Evolutionary conservation across 1,140 invertebrate species (phyloP), one percentile per base, ranked within the genome.

Genomic region (Leptonema lineaticorne): DNA sequence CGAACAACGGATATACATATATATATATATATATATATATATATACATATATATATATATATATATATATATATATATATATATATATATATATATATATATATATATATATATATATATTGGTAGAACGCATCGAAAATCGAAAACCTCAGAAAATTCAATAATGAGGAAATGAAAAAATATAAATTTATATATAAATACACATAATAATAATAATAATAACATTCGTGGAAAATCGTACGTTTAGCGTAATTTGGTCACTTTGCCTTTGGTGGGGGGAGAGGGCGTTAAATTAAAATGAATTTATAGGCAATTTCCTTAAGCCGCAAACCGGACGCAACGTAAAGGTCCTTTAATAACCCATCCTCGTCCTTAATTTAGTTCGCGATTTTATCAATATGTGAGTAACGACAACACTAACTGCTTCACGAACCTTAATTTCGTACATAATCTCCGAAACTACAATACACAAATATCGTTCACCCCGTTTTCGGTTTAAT

Each of bases 231-330:
- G 11, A 11, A 14, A 16, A 14, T 9, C 37, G 37, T 11, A 11
- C 30, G 30, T 11, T n/a, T n/a, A 11, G 30, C 5, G 30, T 14
- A 41, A 41, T 14, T 16, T 14, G 46, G 46, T 48, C 46, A 20
- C 24, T 53, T 53, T 26, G 8, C 22, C 22, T 7, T 8, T 27
- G 2, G n/a, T n/a, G n/a, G n/a, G n/a, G n/a, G n/a, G n/a, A n/a
- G n/a, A n/a, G 20, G 26, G 48, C 26, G 57, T 66, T n/a, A 67
- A 70, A 70, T 70, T 70, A 62, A 66, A 62, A 63, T 14, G 11
- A 69, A 70, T 70, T 70, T 70, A 70, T 70, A 70, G 69, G 69
- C 69, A 67, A 70, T 70, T 70, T 70, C 63, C 67, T 57, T 41
- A 26, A 37, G 24, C 69, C 69, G 58, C 63, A 63, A 41, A 62